Percentiles rank a stretch among this genome's conserved stretches.
Conservation (phyloP, 2,888 invertebrate genomes). For the Dasypolia templi region DNA sequence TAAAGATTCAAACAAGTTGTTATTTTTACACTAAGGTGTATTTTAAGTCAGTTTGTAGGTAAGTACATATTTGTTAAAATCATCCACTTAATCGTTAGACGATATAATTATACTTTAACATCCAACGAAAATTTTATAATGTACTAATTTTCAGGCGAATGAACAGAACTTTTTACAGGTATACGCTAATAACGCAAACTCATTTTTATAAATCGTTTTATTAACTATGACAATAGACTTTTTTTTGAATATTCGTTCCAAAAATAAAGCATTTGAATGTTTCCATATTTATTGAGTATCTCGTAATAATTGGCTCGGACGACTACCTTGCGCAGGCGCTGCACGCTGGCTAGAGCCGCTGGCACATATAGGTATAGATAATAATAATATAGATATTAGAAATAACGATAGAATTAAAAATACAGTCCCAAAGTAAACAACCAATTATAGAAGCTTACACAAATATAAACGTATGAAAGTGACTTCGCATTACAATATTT, state of each 20-base stretch:
- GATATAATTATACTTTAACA: conserved; percentile 5
- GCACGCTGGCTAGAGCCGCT: neutral
- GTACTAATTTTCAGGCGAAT: conserved; percentile 30
- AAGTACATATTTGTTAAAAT: conserved; percentile 27
- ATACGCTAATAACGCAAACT: conserved; percentile 33
- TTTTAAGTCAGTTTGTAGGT: conserved; percentile 12
- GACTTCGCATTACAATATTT: neutral
- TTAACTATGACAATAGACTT: neutral
- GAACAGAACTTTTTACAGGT: conserved; percentile 18
- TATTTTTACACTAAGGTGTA: conserved; percentile 20
- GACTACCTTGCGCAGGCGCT: neutral
- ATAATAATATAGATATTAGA: no score
- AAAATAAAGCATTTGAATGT: conserved; percentile 15
- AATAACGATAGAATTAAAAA: conserved; percentile 16
- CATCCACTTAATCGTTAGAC: conserved; percentile 23
- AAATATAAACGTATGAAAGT: conserved; percentile 40
- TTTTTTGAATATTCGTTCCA: conserved; percentile 19
- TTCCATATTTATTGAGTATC: neutral
- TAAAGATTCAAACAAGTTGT: conserved; percentile 32
- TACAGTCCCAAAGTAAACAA: conserved; percentile 33
- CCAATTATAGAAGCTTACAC: conserved; percentile 19
- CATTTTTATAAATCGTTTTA: conserved; percentile 4
- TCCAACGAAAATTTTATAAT: conserved; percentile 30
- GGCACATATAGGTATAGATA: no score
- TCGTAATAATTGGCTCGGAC: conserved; percentile 6